Evolutionary conservation across 2,888 invertebrate genomes (phyloP).

Genomic region (Drosophila demipolita): DNA sequence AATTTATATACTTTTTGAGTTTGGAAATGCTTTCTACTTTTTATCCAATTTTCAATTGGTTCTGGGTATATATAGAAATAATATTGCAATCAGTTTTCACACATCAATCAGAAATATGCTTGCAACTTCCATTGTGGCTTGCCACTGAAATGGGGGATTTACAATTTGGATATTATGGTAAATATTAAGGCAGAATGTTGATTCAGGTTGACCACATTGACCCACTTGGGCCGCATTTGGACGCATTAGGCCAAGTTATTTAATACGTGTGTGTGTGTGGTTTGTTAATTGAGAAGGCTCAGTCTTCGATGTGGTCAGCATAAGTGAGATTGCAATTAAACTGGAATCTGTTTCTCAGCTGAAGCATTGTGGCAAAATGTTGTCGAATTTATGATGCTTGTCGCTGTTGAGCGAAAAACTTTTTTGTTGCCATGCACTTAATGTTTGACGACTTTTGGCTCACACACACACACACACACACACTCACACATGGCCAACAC

Average conservation of each 20-base stretch:
- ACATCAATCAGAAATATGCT: neutral
- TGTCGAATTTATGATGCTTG: neutral
- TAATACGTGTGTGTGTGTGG: neutral
- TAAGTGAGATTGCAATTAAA: neutral
- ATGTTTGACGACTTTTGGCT: conserved; percentile 5
- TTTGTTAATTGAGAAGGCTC: neutral
- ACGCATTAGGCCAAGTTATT: neutral
- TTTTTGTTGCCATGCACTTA: conserved; percentile 8
- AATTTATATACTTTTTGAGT: too few species aligned
- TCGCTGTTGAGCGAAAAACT: neutral
- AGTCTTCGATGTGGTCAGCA: neutral
- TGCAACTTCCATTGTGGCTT: neutral
- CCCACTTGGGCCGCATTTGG: neutral
- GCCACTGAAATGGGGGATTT: neutral
- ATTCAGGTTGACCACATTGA: neutral
- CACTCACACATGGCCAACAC: neutral
- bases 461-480: neutral
- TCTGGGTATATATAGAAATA: neutral
- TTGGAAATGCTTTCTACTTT: too few species aligned
- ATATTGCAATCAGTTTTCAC: neutral
- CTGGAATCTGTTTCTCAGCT: neutral
- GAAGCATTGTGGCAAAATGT: neutral
- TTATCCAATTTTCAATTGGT: too few species aligned
- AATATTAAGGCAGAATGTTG: neutral
- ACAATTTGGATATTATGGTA: neutral